Evolutionary conservation across 2,797 vertebrate species (phyloP).

Genomic region (Strix occidentalis): DNA sequence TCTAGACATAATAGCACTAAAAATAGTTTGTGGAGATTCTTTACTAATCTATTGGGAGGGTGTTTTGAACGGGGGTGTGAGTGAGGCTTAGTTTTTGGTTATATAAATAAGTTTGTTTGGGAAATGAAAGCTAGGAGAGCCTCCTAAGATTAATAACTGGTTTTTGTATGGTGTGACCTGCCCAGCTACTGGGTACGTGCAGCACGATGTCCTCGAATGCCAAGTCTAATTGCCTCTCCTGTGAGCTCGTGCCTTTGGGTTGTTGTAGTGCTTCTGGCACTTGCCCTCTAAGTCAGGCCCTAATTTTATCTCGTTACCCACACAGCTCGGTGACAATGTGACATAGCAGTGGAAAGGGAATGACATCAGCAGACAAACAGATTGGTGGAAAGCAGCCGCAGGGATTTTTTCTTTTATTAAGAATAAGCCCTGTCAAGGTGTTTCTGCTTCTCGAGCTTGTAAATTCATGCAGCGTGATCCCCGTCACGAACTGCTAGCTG

Average conservation of each 20-base stretch:
- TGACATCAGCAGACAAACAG: neutral
- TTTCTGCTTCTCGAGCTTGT: neutral
- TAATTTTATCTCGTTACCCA: conserved; percentile 32
- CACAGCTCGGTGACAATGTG: neutral
- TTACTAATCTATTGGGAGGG: neutral
- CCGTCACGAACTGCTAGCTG: neutral
- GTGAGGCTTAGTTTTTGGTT: neutral
- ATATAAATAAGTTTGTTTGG: neutral
- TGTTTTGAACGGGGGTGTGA: neutral
- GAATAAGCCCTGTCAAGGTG: neutral
- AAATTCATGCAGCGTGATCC: neutral
- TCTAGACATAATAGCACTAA: conserved; percentile 50
- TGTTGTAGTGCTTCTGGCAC: neutral
- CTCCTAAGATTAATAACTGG: neutral
- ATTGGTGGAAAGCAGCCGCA: fast-evolving
- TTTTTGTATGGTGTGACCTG: neutral
- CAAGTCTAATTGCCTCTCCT: neutral
- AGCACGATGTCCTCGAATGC: fast-evolving
- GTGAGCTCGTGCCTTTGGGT: neutral
- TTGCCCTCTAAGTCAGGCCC: neutral
- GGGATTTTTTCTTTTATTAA: neutral
- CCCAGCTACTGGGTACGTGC: neutral
- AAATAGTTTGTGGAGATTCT: conserved; percentile 27
- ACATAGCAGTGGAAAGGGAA: neutral
- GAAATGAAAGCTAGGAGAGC: neutral